Conservation (phyloP, 2,797 vertebrate genomes). For the Sardinella longiceps region DNA sequence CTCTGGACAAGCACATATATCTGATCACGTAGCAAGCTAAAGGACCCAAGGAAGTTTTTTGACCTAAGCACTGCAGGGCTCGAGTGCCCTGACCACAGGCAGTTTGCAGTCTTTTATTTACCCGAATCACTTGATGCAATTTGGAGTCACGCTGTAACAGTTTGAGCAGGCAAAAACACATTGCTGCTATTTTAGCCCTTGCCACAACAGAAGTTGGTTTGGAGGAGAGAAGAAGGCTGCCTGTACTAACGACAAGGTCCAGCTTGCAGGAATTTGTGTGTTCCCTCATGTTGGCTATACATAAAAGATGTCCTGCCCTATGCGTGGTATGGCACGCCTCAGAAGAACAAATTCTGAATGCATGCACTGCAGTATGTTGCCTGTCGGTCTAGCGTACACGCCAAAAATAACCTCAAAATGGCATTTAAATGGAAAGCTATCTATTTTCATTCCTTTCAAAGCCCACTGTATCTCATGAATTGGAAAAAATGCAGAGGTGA, state of each 20-base stretch:
- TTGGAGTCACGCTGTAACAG: conserved; percentile 49
- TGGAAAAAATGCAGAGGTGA: neutral
- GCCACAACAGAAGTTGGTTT: conserved; percentile 48
- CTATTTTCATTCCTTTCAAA: neutral
- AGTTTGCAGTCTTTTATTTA: conserved; percentile 57
- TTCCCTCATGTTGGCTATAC: neutral
- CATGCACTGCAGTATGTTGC: neutral
- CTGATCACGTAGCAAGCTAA: neutral
- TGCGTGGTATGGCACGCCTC: neutral
- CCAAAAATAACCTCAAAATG: conserved; percentile 1
- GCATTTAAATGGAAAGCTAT: neutral
- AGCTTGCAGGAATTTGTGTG: neutral
- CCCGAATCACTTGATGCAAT: conserved; percentile 49
- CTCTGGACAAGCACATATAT: neutral
- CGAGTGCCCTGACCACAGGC: conserved; percentile 54
- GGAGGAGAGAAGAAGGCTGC: conserved; percentile 35
- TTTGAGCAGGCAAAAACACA: conserved; percentile 43
- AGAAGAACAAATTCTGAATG: neutral
- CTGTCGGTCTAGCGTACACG: neutral
- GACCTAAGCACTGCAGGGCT: neutral
- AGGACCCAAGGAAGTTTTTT: neutral
- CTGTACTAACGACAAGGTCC: conserved; percentile 9
- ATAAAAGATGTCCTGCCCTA: neutral
- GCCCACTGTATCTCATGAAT: neutral
- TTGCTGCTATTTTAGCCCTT: conserved; percentile 35